Conservation (phyloP, 2,888 invertebrate genomes). For the Beris chalybata region DNA sequence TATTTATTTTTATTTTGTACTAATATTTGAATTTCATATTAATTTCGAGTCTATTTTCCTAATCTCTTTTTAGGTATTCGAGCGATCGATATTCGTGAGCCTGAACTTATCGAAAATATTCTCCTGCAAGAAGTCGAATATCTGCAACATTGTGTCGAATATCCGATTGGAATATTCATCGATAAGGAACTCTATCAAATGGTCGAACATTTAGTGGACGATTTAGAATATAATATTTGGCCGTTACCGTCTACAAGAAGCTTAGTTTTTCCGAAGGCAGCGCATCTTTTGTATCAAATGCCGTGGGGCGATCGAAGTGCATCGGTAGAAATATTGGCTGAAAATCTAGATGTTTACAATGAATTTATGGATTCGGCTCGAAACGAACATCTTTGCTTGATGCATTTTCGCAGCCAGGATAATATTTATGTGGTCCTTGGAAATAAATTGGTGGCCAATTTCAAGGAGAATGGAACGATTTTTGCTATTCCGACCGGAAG, state of each 20-base stretch:
- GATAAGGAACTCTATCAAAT: constrained; percentile 50
- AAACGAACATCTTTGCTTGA: constrained; percentile 53
- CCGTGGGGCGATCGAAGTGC: constrained; percentile 54
- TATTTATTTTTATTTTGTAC: too few species aligned
- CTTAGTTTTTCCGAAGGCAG: constrained; percentile 51
- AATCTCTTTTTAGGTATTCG: constrained; percentile 46
- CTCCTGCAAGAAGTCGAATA: constrained; percentile 54
- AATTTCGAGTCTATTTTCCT: background rate
- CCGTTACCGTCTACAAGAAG: constrained; percentile 49
- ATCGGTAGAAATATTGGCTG: constrained; percentile 54
- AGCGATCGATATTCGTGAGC: constrained; percentile 48
- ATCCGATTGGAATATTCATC: constrained; percentile 52
- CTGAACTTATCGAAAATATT: constrained; percentile 48
- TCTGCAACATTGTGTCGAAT: constrained; percentile 51
- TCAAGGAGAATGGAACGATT: constrained; percentile 52
- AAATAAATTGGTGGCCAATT: constrained; percentile 50
- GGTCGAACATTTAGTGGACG: constrained; percentile 48
- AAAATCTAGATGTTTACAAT: constrained; percentile 50
- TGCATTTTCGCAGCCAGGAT: constrained; percentile 52
- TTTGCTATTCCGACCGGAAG: constrained; percentile 52
- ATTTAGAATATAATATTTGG: constrained; percentile 55
- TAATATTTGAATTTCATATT: too few species aligned
- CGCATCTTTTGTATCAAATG: constrained; percentile 54
- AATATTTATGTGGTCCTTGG: constrained; percentile 54
- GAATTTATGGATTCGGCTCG: constrained; percentile 54